Base-by-base conservation (phyloP, 2,888 invertebrate species). In the Lumbricus terrestris region DNA sequence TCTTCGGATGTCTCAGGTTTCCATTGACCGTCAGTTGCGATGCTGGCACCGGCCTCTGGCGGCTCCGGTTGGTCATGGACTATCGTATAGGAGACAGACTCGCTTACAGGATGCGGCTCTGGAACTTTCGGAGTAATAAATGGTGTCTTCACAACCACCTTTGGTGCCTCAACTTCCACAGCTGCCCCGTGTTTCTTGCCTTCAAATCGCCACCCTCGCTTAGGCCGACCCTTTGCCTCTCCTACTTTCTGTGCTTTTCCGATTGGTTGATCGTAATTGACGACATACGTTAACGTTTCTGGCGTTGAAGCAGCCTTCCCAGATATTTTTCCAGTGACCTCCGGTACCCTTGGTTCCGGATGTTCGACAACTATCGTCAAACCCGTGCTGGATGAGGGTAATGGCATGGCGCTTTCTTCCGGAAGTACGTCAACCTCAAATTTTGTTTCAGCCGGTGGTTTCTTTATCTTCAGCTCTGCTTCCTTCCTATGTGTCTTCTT, bases 281-380 rank as follows among this genome's bases (percentile, higher is more conserved):
- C 90, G 38, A 90, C 90, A 82, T 90, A 90, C 0, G 83, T 90
- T 35, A 90, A 33, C 8, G 90, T 83, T 23, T 90, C 38, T 82
- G 35, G 0, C 8, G 82, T 82, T 40, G 90, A 11, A 34, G 34
- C 0, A 69, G 47, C 20, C 13, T 88, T 37, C 33, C 29, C 34
- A 42, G 88, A 69, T n/a, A 69, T 69, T 29, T n/a, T 8, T 69
- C 69, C 69, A 69, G n/a, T 16, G 11, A 69, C 29, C n/a, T 23
- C 23, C 35, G n/a, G 34, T 33, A 35, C 35, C 34, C 35, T 34
- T 5, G 8, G 37, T 85, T 34, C 85, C 34, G 85, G 85, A 34
- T 85, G 85, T 18, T 85, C 85, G 8, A 85, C 85, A 18, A 37
- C 23, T 35, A 85, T 85, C 85, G 33, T 85, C 37, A 85, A 85